Conservation (phyloP, 1,140 invertebrate genomes). For the Drosophila punjabiensis region DNA sequence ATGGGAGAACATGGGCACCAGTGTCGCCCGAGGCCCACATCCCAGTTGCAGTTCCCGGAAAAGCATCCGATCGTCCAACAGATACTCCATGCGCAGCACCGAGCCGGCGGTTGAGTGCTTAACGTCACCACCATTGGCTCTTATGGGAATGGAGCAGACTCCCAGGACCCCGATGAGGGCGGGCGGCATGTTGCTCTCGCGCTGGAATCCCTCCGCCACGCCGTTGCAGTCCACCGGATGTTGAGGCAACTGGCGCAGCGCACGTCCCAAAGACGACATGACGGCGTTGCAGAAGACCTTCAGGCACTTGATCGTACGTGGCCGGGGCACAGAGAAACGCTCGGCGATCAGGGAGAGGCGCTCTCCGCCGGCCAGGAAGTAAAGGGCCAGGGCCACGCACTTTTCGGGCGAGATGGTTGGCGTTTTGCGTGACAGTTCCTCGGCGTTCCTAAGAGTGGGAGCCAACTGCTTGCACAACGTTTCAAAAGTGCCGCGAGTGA, state of each 20-base stretch:
- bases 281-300: slow-evolving; percentile 70
- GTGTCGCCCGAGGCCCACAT: slow-evolving; percentile 3
- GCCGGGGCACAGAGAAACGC: slow-evolving; percentile 57
- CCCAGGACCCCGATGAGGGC: slow-evolving; percentile 66
- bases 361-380: slow-evolving; percentile 70
- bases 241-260: slow-evolving; percentile 58
- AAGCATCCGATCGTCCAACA: slow-evolving; percentile 71
- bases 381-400: slow-evolving; percentile 67
- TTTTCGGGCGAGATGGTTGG: slow-evolving; percentile 44
- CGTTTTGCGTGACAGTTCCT: slow-evolving; percentile 21
- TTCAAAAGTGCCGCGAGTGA: slow-evolving; percentile 62
- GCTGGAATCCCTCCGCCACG: slow-evolving; percentile 61
- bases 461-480: slow-evolving; percentile 62
- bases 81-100: slow-evolving; percentile 62
- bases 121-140: slow-evolving; percentile 15
- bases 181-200: slow-evolving; percentile 71
- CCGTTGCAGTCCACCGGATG: slow-evolving; percentile 50
- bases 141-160: slow-evolving; percentile 65
- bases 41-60: slow-evolving; percentile 70
- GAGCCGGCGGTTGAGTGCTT: slow-evolving; percentile 7
- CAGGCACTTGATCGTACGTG: slow-evolving; percentile 48
- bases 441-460: slow-evolving; percentile 35
- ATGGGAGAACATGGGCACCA: slow-evolving; percentile 50
- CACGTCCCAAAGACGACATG: slow-evolving; percentile 55
- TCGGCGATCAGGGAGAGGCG: slow-evolving; percentile 55